Evolutionary conservation across 64 coral and sea anemone genomes (phyloP).

Genomic region (Stylophora pistillata): DNA sequence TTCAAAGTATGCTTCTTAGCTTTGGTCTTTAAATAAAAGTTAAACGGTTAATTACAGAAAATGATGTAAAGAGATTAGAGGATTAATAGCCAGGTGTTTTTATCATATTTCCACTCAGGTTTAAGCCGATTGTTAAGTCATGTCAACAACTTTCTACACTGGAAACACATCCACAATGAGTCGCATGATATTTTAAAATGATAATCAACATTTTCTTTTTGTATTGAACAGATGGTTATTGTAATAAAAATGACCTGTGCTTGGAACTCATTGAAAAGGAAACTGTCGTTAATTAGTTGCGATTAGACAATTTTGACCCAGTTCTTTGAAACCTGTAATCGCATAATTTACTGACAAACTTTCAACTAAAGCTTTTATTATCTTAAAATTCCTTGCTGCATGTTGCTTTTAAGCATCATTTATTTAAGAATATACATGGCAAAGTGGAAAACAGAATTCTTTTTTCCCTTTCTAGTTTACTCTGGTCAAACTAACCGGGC

Average conservation of each 20-base stretch:
- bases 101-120: conserved; percentile 28
- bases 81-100: conserved; percentile 38
- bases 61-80: conserved; percentile 24
- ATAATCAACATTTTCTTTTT: background rate
- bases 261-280: background rate
- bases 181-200: background rate
- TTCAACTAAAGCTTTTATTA: no score
- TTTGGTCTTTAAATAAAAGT: background rate
- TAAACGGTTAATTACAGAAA: conserved; percentile 23
- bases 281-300: no score
- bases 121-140: conserved; percentile 10
- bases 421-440: no score
- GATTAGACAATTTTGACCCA: no score
- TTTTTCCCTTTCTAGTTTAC: no score
- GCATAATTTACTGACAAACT: no score
- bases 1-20: background rate
- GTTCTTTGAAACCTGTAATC: no score
- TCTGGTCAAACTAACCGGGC: no score
- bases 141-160: conserved; percentile 1
- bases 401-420: no score
- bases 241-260: background rate
- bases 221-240: background rate
- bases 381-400: no score
- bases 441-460: no score
- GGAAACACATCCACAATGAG: background rate